Conservation (phyloP, 1,140 invertebrate species). For the Leptopilina clavipes region DNA sequence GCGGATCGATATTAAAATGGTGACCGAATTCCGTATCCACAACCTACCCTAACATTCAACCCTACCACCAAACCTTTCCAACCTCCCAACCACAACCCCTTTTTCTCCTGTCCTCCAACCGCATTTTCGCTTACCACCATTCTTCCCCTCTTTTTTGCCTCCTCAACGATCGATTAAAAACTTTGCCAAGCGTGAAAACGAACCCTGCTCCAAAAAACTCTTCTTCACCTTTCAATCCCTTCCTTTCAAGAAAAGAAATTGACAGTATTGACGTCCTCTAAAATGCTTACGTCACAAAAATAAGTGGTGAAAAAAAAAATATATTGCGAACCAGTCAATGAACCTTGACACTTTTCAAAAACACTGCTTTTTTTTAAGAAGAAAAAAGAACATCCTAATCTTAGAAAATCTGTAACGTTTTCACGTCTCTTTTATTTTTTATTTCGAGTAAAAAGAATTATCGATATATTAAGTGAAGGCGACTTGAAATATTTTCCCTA, state of each 20-base stretch:
- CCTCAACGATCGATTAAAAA: conserved; percentile 51
- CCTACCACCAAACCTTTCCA: conserved; percentile 50
- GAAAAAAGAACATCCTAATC: neutral
- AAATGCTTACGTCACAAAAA: neutral
- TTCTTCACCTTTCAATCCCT: conserved; percentile 10
- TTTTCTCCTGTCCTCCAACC: conserved; percentile 50
- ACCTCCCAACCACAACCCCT: too few species aligned
- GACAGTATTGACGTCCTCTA: neutral
- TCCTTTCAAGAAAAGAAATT: neutral
- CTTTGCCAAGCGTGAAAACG: conserved; percentile 48
- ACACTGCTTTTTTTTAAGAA: neutral
- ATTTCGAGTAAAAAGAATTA: too few species aligned
- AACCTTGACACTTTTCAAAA: neutral
- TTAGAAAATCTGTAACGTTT: too few species aligned
- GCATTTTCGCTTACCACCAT: conserved; percentile 49
- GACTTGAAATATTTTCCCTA: too few species aligned
- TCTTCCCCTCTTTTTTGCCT: conserved; percentile 34
- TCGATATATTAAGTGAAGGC: too few species aligned
- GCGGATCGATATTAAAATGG: conserved; percentile 75
- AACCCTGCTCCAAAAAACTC: conserved; percentile 30
- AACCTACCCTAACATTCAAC: conserved; percentile 70
- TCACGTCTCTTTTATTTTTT: too few species aligned
- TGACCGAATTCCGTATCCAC: conserved; percentile 73
- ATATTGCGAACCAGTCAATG: neutral
- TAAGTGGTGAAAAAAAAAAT: neutral